phyloP scores from a whole-genome alignment of 1,140 invertebrate genomes.

The Polypedilum vanderplanki region DNA sequence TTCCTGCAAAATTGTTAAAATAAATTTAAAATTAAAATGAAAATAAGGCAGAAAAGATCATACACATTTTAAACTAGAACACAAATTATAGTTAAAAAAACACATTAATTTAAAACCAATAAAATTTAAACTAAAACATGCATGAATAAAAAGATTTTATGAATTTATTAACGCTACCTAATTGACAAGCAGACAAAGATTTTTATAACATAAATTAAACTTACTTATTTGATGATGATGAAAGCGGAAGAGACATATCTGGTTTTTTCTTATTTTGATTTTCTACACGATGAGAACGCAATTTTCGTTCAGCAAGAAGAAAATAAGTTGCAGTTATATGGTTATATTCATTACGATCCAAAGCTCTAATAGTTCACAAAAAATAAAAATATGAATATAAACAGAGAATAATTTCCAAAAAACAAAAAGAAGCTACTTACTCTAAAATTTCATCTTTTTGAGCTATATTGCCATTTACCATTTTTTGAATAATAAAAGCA shows the following conservation, averaged over 20 bases:
- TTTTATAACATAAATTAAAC: neutral
- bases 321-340: conserved; percentile 98
- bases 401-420: neutral
- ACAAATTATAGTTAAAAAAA: too few species aligned
- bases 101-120: too few species aligned
- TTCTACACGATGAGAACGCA: conserved; percentile 65
- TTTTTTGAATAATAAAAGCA: conserved; percentile 85
- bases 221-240: neutral
- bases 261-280: conserved; percentile 44
- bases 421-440: conserved; percentile 47
- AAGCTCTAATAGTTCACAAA: conserved; percentile 52
- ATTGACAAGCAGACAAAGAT: too few species aligned
- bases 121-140: too few species aligned
- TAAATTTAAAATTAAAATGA: too few species aligned
- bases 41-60: too few species aligned
- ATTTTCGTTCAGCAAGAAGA: conserved; percentile 86
- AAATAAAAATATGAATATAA: neutral
- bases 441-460: conserved; percentile 88
- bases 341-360: conserved; percentile 95
- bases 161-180: too few species aligned
- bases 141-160: too few species aligned
- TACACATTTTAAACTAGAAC: too few species aligned
- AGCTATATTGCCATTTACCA: conserved; percentile 92
- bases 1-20: too few species aligned
- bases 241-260: neutral